These are phyloP conservation scores for Brachionus sp. DNA, from an alignment of 1,140 invertebrate species.

Conservation along the genomic window DNA sequence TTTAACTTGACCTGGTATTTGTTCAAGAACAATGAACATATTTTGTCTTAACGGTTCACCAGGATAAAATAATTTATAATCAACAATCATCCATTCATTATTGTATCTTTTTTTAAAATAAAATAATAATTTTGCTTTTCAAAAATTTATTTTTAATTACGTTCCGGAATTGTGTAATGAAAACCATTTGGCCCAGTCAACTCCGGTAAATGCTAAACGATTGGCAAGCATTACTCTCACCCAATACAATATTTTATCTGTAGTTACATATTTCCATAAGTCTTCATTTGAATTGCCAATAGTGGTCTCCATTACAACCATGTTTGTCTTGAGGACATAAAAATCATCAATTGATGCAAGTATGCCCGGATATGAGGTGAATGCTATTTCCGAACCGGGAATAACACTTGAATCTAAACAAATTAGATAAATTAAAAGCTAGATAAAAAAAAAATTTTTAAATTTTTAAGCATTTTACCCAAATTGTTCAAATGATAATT, in stretches of 20 bases:
- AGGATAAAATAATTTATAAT: conserved; percentile 67
- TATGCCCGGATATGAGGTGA: conserved; percentile 82
- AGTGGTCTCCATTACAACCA: conserved; percentile 68
- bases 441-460: conserved; percentile 36
- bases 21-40: conserved; percentile 75
- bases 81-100: conserved; percentile 81
- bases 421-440: not conserved
- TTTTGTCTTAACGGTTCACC: conserved; percentile 61
- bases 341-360: conserved; percentile 83
- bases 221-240: conserved; percentile 80
- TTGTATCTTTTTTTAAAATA: conserved; percentile 64
- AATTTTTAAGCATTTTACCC: not conserved
- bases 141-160: conserved; percentile 49
- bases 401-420: conserved; percentile 54
- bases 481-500: conserved; percentile 64
- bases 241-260: conserved; percentile 69
- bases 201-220: conserved; percentile 69
- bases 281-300: conserved; percentile 68
- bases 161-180: conserved; percentile 72
- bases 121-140: not conserved
- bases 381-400: conserved; percentile 68
- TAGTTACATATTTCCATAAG: conserved; percentile 64
- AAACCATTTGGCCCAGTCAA: conserved; percentile 68
- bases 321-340: conserved; percentile 13
- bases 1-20: conserved; percentile 66